These are phyloP conservation scores for Aleiodes testaceus DNA, from an alignment of 2,888 invertebrate genomes.

Conservation along the genomic window DNA sequence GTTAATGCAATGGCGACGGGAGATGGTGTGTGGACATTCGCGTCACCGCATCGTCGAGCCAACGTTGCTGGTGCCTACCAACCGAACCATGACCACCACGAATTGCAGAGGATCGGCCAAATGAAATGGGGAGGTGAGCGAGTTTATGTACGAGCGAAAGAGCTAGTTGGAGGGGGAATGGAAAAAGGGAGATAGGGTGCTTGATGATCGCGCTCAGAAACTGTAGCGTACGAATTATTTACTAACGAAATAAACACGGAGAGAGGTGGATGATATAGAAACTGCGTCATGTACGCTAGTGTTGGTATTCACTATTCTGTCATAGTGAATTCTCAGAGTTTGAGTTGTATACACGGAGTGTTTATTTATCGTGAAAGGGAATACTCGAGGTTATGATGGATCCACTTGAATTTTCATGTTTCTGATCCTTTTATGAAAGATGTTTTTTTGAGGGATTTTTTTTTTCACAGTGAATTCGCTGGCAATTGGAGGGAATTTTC, in stretches of 20 bases:
- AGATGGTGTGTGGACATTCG: background rate
- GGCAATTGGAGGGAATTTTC: too few species aligned
- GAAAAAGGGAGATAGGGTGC: background rate
- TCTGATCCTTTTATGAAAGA: background rate
- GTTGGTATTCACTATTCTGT: conserved; percentile 13
- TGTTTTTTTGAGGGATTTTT: too few species aligned
- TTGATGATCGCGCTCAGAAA: conserved; percentile 1
- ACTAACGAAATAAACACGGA: conserved; percentile 35
- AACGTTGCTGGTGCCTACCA: background rate
- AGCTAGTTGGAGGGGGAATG: background rate
- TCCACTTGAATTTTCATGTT: conserved; percentile 8
- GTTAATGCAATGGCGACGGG: background rate
- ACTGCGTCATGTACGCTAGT: conserved; percentile 36
- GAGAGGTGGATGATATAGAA: conserved; percentile 17
- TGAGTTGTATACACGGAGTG: conserved; percentile 41
- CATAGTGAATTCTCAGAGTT: conserved; percentile 34
- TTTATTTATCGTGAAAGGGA: conserved; percentile 36
- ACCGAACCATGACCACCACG: conserved; percentile 15
- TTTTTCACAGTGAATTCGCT: too few species aligned
- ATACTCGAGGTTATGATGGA: conserved; percentile 24
- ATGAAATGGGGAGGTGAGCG: conserved; percentile 3
- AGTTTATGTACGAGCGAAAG: background rate
- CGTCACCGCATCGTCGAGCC: conserved; percentile 2
- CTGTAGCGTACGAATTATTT: conserved; percentile 21
- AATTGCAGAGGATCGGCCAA: conserved; percentile 16